These are phyloP conservation scores for Cerastis rubricosa DNA, from an alignment of 2,888 invertebrate species.

Conservation along the genomic window DNA sequence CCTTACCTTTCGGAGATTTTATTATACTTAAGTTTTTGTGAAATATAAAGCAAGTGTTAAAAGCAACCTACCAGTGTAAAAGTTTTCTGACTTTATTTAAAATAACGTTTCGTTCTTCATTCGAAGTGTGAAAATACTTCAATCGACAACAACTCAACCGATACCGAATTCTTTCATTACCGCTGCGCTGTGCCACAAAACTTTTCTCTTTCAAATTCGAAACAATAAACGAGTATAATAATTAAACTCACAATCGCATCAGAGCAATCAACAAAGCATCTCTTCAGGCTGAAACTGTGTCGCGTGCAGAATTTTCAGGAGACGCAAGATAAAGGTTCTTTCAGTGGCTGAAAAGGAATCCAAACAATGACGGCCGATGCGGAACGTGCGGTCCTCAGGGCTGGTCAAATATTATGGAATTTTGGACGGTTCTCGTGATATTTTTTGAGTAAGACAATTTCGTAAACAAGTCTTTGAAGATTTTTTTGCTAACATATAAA, in stretches of 20 bases:
- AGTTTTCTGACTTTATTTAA: not conserved
- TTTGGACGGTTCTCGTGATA: constrained; percentile 8
- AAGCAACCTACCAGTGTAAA: not conserved
- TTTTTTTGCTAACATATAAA: not conserved
- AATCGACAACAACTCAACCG: not conserved
- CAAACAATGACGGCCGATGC: constrained; percentile 70
- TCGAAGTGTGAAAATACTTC: not conserved
- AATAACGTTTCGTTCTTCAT: not conserved
- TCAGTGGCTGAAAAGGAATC: constrained; percentile 73
- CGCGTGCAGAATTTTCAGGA: constrained; percentile 70
- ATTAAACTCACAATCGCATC: constrained; percentile 55
- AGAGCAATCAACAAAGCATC: constrained; percentile 53
- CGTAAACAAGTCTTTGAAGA: not conserved
- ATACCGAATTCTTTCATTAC: not conserved
- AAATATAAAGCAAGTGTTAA: not conserved
- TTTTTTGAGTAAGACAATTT: constrained; percentile 6
- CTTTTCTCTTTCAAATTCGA: not conserved
- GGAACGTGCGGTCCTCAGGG: constrained; percentile 54
- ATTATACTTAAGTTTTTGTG: not conserved
- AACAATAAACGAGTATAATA: constrained; percentile 48
- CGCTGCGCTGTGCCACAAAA: not conserved
- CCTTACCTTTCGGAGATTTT: not conserved
- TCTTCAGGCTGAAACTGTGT: constrained; percentile 61
- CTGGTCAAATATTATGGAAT: constrained; percentile 45
- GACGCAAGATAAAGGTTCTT: constrained; percentile 73